Percentiles rank a stretch among this genome's conserved stretches.
Evolutionary conservation across 2,888 invertebrate species (phyloP).

Genomic region (Apodemia zela): DNA sequence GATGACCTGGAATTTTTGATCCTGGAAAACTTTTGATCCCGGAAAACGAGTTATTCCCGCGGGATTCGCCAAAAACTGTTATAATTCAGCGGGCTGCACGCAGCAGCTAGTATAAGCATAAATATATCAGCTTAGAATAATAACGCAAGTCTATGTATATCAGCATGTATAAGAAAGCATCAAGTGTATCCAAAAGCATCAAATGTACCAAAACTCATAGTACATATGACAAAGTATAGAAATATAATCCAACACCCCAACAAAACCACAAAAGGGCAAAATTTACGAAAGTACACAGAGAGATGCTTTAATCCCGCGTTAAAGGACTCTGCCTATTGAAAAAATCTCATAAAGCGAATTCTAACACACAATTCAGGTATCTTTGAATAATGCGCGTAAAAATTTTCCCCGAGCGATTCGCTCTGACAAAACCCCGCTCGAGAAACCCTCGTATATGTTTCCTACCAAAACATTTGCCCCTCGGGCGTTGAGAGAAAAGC

Average conservation of each 20-base stretch:
- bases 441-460: constrained; percentile 78
- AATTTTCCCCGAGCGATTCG: constrained; percentile 53
- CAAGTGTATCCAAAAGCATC: constrained; percentile 13
- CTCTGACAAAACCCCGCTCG: constrained; percentile 68
- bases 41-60: too few species aligned
- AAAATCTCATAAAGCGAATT: constrained; percentile 76
- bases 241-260: constrained; percentile 44
- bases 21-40: too few species aligned
- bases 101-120: too few species aligned
- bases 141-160: too few species aligned
- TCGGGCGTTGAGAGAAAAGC: constrained; percentile 76
- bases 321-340: constrained; percentile 58
- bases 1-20: too few species aligned
- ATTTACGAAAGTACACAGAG: constrained; percentile 52
- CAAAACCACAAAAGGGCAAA: constrained; percentile 49
- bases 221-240: constrained; percentile 26
- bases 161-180: too few species aligned
- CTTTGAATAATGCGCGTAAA: constrained; percentile 72
- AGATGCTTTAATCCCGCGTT: constrained; percentile 60
- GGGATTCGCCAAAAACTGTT: too few species aligned
- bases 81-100: too few species aligned
- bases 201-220: constrained; percentile 17
- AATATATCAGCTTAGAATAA: too few species aligned
- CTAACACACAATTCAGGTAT: constrained; percentile 76
- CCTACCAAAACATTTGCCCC: constrained; percentile 81